phyloP scores from a whole-genome alignment of 2,888 invertebrate genomes.

The Nemotelus nigrinus region DNA sequence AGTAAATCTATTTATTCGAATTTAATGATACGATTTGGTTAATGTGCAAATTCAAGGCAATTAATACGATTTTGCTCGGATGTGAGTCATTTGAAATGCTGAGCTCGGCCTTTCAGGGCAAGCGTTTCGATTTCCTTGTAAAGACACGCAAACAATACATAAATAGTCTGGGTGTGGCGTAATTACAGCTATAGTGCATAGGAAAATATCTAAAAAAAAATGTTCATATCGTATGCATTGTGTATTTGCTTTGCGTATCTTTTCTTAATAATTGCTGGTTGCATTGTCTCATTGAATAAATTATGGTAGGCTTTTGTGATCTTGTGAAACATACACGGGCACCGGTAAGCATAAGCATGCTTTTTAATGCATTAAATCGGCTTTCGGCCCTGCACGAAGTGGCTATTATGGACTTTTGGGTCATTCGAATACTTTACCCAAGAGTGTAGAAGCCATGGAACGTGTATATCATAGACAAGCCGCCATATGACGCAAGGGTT shows the following conservation, averaged over 20 bases:
- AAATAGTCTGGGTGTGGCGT: conserved; percentile 15
- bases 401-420: too few relatives aligned
- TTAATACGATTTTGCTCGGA: background rate
- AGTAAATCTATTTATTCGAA: background rate
- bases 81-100: too few relatives aligned
- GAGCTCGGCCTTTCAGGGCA: too few relatives aligned
- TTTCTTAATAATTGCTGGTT: conserved; percentile 3
- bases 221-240: too few relatives aligned
- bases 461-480: too few relatives aligned
- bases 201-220: background rate
- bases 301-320: background rate
- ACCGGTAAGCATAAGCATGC: too few relatives aligned
- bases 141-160: background rate
- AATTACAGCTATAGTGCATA: background rate
- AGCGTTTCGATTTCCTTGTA: conserved; percentile 8
- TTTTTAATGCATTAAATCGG: too few relatives aligned
- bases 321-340: too few relatives aligned
- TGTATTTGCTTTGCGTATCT: background rate
- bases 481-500: too few relatives aligned
- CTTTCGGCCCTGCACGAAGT: too few relatives aligned
- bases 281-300: background rate
- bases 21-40: background rate
- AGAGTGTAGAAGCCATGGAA: too few relatives aligned
- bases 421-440: too few relatives aligned
- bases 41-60: conserved; percentile 2